A percentile compares a stretch with the other conserved stretches of the same genome.
These are phyloP conservation scores for Volucella bombylans DNA, from an alignment of 2,888 invertebrate species.

Conservation along the genomic window DNA sequence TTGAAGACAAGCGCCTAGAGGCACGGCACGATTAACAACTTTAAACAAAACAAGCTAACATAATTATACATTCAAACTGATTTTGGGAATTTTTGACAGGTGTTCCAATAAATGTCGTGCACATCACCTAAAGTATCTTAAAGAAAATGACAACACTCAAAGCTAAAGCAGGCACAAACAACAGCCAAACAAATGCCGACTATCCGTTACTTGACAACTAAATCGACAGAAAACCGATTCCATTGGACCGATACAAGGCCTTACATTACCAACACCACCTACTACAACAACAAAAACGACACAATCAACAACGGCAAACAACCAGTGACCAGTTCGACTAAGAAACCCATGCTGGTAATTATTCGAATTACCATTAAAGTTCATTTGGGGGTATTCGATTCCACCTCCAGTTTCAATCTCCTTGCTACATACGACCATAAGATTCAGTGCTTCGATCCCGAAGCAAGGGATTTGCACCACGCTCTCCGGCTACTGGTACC, in stretches of 20 bases:
- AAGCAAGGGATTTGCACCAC: slow-evolving; percentile 28
- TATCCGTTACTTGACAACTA: slow-evolving; percentile 63
- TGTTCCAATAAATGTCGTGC: too few species aligned
- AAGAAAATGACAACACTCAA: neutral
- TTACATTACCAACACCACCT: slow-evolving; percentile 46
- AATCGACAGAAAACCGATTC: slow-evolving; percentile 68
- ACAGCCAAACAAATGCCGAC: slow-evolving; percentile 21
- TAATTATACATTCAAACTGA: too few species aligned
- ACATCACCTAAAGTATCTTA: neutral
- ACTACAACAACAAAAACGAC: slow-evolving; percentile 27
- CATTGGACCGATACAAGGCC: slow-evolving; percentile 55
- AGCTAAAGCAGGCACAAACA: neutral
- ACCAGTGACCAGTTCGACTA: slow-evolving; percentile 52
- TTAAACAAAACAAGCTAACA: too few species aligned
- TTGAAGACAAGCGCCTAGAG: too few species aligned
- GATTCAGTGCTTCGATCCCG: slow-evolving; percentile 13
- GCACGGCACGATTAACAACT: too few species aligned
- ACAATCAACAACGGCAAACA: slow-evolving; percentile 14
- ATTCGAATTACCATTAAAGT: slow-evolving; percentile 73
- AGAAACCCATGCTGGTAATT: slow-evolving; percentile 64
- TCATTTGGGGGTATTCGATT: slow-evolving; percentile 67
- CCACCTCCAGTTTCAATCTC: slow-evolving; percentile 45
- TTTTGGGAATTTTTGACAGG: too few species aligned
- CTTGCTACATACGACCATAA: neutral
- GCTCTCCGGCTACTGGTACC: slow-evolving; percentile 57